Conservation (phyloP, 2,888 invertebrate genomes). For the Calliscelio sp. region DNA sequence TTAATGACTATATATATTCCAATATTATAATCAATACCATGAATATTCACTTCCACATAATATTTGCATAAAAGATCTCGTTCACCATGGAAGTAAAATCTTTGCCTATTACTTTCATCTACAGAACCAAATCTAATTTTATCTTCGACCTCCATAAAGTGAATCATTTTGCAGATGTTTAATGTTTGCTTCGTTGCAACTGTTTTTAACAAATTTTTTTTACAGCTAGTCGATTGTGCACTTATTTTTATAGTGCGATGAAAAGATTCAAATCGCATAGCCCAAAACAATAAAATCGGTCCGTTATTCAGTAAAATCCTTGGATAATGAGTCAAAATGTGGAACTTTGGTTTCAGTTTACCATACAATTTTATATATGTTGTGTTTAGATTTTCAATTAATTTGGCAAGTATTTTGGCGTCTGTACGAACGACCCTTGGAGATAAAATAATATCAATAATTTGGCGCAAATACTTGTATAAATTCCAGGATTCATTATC, state of each 20-base stretch:
- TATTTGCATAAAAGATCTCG: slow-evolving; percentile 5
- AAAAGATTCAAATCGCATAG: slow-evolving; percentile 44
- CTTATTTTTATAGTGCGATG: slow-evolving; percentile 7
- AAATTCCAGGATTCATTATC: neutral
- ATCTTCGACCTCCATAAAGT: slow-evolving; percentile 13
- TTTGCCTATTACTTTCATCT: neutral
- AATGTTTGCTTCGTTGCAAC: slow-evolving; percentile 64
- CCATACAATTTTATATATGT: neutral
- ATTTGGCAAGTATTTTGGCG: neutral
- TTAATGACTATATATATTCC: neutral
- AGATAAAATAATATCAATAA: slow-evolving; percentile 30
- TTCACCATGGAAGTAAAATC: neutral
- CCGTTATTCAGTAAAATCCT: slow-evolving; percentile 25
- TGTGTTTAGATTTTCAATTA: slow-evolving; percentile 18
- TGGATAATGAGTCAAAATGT: slow-evolving; percentile 29
- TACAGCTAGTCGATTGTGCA: slow-evolving; percentile 32
- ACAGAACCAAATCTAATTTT: neutral
- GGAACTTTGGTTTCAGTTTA: slow-evolving; percentile 32
- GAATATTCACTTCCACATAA: neutral
- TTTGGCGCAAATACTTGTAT: neutral
- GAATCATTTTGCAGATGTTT: slow-evolving; percentile 60
- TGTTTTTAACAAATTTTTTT: slow-evolving; percentile 59
- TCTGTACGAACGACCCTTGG: slow-evolving; percentile 7
- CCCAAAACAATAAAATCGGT: slow-evolving; percentile 18
- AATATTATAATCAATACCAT: slow-evolving; percentile 9